Percentiles rank a stretch among this genome's conserved stretches.
Evolutionary conservation across 2,113 vertebrate species (phyloP).

Genomic region (Spea bombifrons): DNA sequence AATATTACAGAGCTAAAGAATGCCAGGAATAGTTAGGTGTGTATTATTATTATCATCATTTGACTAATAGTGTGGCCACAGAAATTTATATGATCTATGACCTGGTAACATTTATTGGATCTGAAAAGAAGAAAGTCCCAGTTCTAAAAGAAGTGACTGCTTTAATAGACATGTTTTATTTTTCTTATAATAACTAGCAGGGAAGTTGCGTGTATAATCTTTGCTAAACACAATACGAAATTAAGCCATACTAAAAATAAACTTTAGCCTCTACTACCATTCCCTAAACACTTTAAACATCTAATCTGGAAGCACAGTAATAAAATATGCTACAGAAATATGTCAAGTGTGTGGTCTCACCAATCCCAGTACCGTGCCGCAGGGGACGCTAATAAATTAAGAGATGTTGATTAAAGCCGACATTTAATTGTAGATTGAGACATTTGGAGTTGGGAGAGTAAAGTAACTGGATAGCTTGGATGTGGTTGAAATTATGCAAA

Average conservation of each 20-base stretch:
- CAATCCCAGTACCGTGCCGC: neutral
- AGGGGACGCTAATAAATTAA: neutral
- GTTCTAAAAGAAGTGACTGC: no score
- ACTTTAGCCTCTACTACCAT: neutral
- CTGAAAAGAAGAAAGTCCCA: no score
- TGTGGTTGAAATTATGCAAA: slow-evolving; percentile 3
- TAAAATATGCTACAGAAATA: neutral
- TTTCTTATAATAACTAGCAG: neutral
- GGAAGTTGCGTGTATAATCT: neutral
- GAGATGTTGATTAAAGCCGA: neutral
- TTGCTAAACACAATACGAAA: neutral
- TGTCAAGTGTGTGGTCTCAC: neutral
- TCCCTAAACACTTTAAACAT: neutral
- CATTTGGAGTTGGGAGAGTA: neutral
- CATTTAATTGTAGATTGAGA: neutral
- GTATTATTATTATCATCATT: no score
- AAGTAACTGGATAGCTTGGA: slow-evolving; percentile 3
- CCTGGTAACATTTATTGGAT: no score
- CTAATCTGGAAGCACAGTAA: neutral
- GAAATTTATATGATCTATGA: no score
- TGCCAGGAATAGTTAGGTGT: no score
- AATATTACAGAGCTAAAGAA: no score
- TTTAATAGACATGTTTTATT: neutral
- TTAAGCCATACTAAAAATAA: neutral
- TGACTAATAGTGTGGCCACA: no score